Base-by-base conservation (phyloP, 2,888 invertebrate species). In the Chymomyza procnemis region DNA sequence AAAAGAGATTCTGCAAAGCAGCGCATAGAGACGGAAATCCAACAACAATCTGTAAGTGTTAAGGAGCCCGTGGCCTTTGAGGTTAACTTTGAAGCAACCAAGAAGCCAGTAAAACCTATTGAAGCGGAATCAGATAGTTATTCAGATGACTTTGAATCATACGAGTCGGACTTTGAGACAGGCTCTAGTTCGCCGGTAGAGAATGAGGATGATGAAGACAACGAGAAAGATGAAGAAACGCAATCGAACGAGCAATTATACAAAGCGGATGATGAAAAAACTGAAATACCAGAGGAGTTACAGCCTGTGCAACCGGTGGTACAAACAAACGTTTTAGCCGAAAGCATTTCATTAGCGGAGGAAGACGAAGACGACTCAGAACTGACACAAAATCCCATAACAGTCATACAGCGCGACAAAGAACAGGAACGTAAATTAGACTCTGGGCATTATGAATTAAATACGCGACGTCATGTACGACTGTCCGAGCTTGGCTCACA, bases 391-490 rank as follows among this genome's bases (percentile, higher is more conserved):
- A 88, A 88, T 60, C 88, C 90, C 0, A 80, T 88, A 3, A 90
- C 90, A 0, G 89, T 90, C 2, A 90, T 90, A 61, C 90, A 87
- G n/a, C 77, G 85, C 0, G 89, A 89, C 21, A 90, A 83, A 16
- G 93, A 93, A 64, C 90, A 91, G 59, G 93, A 93, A 67, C 90
- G 91, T 48, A 93, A 93, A 88, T 78, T 93, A 61, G 93, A 93
- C 84, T 93, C 93, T 0, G 93, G 93, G 0, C 92, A 92, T 80
- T 93, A 92, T 80, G 93, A 93, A 52, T 85, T 93, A 74, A 90
- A 88, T 58, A 76, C 72, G 2, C 81, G 79, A 0, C 78, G 73
- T 14, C 76, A 78, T 21, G 69, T 65, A 0, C 79, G 73, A 56
- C 34, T 68, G 12, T 60, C 69, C 2, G 76, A 81, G 1, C 30